Evolutionary conservation across 2,113 vertebrate species (phyloP).

Genomic region (Corythaeola cristata): DNA sequence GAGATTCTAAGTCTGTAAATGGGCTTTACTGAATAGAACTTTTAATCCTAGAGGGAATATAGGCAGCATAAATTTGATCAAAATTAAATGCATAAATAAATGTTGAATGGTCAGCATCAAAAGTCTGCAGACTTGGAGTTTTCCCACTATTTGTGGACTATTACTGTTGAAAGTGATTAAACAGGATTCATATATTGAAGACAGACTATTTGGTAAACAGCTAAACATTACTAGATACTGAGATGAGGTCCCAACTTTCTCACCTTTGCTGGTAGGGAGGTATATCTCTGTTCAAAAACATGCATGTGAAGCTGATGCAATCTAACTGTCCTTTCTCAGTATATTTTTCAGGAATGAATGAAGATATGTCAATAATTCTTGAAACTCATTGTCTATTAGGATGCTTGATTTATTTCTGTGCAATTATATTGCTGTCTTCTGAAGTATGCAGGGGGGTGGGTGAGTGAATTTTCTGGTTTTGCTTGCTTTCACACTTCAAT

Average conservation of each 20-base stretch:
- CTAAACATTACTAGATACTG: background rate
- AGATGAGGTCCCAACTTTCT: background rate
- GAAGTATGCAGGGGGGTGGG: background rate
- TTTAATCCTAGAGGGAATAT: background rate
- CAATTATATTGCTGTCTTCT: background rate
- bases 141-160: background rate
- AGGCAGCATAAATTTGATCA: background rate
- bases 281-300: background rate
- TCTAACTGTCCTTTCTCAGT: accelerated
- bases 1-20: background rate
- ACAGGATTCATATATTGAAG: background rate
- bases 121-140: background rate
- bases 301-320: background rate
- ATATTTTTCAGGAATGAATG: background rate
- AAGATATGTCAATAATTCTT: background rate
- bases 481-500: background rate
- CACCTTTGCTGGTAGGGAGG: background rate
- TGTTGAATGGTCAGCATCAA: background rate
- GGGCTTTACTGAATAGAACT: background rate
- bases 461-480: background rate
- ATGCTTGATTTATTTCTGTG: background rate
- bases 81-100: background rate
- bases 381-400: background rate
- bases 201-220: background rate
- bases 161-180: background rate